Base-by-base conservation (phyloP, 2,888 invertebrate genomes). In the Eutolmus rufibarbis region DNA sequence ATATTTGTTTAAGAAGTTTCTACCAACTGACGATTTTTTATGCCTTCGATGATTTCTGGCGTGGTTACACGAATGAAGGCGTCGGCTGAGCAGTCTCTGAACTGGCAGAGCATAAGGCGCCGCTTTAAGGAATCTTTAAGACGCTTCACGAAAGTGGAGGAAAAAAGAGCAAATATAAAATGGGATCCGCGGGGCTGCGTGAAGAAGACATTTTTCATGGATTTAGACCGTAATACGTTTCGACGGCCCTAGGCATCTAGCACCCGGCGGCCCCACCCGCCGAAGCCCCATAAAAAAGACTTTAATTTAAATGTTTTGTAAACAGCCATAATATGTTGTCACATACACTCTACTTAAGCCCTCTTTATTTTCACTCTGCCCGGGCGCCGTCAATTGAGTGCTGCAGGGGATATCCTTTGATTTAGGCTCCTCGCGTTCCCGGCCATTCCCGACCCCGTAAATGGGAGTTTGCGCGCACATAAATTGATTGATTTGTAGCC, bases 221-320 rank as follows among this genome's bases (percentile, higher is more conserved):
- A 46, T 82, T 82, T 82, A 82, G 79, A 23, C 82, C 82, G 66
- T 82, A 82, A 82, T 82, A 40, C 37, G 57, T 40, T 66, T 82
- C 46, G 23, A 12, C 66, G 66, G 66, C 19, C 23, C 66, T 66
- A 51, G 51, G 66, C 66, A 28, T 7, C n/a, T 51, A 51, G 66
- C 66, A 23, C 9, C 12, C 66, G 28, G 1, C 66, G 66, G 28
- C 14, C 28, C 19, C 76, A 31, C 16, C 40, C 82, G 14, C 43
- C 34, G 16, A 40, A 43, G 74, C 46, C 81, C 81, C 76, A 78
- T 81, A 40, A 81, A 74, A 74, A 77, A 81, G 85, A 87, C 74
- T 84, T 84, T 84, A 87, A 85, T 84, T 87, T 81, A 85, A 87
- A 82, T 84, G 57, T 66, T 82, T 87, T 87, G 87, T 84, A 85